These are phyloP conservation scores for Horisme vitalbata DNA, from an alignment of 2,888 invertebrate species.

Conservation along the genomic window DNA sequence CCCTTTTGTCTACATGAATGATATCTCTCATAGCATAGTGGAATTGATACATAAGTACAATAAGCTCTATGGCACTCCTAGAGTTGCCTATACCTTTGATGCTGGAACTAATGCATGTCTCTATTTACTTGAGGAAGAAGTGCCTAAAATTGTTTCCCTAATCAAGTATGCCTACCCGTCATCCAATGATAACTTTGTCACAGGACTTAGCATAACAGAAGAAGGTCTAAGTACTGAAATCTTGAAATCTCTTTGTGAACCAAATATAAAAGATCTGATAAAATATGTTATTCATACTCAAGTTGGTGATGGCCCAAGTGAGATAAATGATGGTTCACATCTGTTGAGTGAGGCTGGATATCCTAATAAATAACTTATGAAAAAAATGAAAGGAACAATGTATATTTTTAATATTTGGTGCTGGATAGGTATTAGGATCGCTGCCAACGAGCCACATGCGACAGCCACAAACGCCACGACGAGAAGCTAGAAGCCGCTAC, in stretches of 20 bases:
- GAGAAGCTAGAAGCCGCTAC: too few relatives aligned
- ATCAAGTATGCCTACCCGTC: constrained; percentile 89
- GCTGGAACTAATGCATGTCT: constrained; percentile 98
- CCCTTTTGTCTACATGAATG: constrained; percentile 96
- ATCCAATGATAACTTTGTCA: constrained; percentile 59
- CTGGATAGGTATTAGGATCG: too few relatives aligned
- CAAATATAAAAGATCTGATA: constrained; percentile 81
- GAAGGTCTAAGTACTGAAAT: constrained; percentile 39
- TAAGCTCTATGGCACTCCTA: constrained; percentile 82
- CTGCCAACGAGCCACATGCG: too few relatives aligned
- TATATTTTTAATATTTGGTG: constrained; percentile 16
- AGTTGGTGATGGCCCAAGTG: constrained; percentile 90
- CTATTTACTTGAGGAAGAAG: constrained; percentile 90
- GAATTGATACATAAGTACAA: constrained; percentile 93
- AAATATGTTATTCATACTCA: constrained; percentile 93
- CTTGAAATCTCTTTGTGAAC: constrained; percentile 53
- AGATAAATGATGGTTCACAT: constrained; percentile 64
- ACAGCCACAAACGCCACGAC: too few relatives aligned
- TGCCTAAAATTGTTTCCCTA: constrained; percentile 86
- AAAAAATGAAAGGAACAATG: constrained; percentile 6
- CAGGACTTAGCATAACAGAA: constrained; percentile 47
- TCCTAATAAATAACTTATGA: too few relatives aligned
- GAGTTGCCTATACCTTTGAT: constrained; percentile 98
- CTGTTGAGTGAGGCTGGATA: constrained; percentile 56
- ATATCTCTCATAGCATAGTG: constrained; percentile 91